phyloP scores from a whole-genome alignment of 2,113 vertebrate species.

The Nannobrachium achirus region DNA sequence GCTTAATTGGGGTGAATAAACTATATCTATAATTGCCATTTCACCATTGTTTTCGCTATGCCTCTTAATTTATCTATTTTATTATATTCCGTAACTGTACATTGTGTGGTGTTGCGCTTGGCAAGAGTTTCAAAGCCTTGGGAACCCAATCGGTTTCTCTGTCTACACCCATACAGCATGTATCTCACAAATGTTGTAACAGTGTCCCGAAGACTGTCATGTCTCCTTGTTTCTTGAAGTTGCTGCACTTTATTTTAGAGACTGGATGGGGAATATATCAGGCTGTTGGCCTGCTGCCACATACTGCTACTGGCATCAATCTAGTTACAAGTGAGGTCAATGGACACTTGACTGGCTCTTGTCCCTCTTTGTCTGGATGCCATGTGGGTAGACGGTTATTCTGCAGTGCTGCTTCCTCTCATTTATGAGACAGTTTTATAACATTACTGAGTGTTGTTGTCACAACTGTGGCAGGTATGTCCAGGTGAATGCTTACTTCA shows the following conservation, averaged over 20 bases:
- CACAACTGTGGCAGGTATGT: constrained; percentile 47
- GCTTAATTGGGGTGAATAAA: too few relatives aligned
- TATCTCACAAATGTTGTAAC: constrained; percentile 10
- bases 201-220: constrained; percentile 4
- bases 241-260: constrained; percentile 19
- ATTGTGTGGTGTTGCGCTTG: neutral
- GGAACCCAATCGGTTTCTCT: constrained; percentile 4
- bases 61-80: too few relatives aligned
- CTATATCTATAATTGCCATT: too few relatives aligned
- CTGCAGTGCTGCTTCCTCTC: constrained; percentile 22
- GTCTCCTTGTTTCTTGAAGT: constrained; percentile 41
- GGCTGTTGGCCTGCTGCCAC: constrained; percentile 41
- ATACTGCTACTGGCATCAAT: constrained; percentile 25
- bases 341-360: constrained; percentile 37
- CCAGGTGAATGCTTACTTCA: neutral
- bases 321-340: constrained; percentile 24
- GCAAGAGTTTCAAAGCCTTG: constrained; percentile 19
- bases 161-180: constrained; percentile 16
- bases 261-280: constrained; percentile 8
- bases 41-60: too few relatives aligned
- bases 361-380: constrained; percentile 48
- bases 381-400: constrained; percentile 40
- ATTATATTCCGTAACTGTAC: too few relatives aligned
- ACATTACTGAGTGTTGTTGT: constrained; percentile 42
- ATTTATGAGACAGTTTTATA: constrained; percentile 29